Evolutionary conservation across 2,113 vertebrate species (phyloP).

Genomic region (Mustela lutreola): DNA sequence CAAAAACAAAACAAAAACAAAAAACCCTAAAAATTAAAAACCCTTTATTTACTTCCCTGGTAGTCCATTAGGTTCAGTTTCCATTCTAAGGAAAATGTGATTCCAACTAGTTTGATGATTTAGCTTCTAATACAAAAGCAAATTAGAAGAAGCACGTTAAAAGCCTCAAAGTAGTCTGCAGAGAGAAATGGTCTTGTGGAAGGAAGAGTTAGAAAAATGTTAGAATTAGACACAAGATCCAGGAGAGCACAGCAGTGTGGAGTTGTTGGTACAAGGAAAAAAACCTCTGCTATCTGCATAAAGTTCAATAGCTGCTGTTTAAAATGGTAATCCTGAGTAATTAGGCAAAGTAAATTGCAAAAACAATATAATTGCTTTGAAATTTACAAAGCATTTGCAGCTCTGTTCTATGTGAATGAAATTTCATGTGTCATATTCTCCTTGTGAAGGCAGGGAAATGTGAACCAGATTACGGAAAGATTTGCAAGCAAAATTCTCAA

Average conservation of each 20-base stretch:
- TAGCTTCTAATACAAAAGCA: slow-evolving; percentile 30
- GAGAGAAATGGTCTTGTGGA: not conserved
- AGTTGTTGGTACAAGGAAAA: not conserved
- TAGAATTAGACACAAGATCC: not conserved
- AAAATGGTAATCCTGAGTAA: not conserved
- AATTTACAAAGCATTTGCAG: slow-evolving; percentile 37
- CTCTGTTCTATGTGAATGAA: not conserved
- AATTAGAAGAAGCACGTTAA: not conserved
- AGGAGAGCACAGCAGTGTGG: not conserved
- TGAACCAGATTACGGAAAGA: not conserved
- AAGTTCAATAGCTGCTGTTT: not conserved
- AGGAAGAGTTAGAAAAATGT: not conserved
- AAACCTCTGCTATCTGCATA: not conserved
- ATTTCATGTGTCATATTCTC: not conserved
- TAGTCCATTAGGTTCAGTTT: not conserved
- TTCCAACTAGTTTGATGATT: not conserved
- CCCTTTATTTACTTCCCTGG: not conserved
- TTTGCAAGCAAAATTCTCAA: slow-evolving; percentile 19
- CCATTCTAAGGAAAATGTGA: not conserved
- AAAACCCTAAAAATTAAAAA: not conserved
- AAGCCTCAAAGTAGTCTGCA: not conserved
- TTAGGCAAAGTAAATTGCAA: not conserved
- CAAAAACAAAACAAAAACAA: not conserved
- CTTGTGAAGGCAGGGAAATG: not conserved
- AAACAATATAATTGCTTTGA: slow-evolving; percentile 20